Conservation (phyloP, 2,113 vertebrate genomes). For the Dasyornis broadbenti region DNA sequence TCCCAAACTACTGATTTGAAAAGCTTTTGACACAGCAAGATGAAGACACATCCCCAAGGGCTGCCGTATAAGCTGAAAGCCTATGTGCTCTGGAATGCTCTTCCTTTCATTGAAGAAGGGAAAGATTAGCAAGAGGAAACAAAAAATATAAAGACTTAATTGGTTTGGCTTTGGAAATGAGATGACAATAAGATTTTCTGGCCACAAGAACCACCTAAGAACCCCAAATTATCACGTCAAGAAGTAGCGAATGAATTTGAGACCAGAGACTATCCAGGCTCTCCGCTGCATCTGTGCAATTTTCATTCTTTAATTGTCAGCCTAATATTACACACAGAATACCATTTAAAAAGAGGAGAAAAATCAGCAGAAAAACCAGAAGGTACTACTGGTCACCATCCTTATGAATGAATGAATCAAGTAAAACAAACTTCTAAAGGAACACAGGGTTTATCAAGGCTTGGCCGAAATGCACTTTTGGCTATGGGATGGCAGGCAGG, state of each 20-base stretch:
- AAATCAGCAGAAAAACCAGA: not conserved
- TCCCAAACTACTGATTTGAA: not conserved
- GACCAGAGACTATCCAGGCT: not conserved
- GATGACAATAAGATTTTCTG: not conserved
- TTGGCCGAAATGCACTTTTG: not conserved
- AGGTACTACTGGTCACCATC: not conserved
- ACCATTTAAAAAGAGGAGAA: not conserved
- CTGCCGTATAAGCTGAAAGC: not conserved
- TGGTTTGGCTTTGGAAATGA: not conserved
- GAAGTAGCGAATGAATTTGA: not conserved
- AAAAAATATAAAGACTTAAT: not conserved
- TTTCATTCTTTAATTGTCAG: not conserved
- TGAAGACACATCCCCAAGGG: not conserved
- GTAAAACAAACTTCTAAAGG: not conserved
- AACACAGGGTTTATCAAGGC: not conserved
- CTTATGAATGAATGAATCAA: not conserved
- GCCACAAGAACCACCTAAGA: not conserved
- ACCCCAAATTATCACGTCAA: not conserved
- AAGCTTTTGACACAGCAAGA: not conserved
- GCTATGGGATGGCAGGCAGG: not conserved
- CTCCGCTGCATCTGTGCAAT: not conserved
- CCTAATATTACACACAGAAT: not conserved
- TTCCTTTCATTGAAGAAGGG: not conserved
- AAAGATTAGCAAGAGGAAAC: not conserved
- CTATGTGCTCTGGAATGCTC: not conserved